Percentiles rank a stretch among this genome's conserved stretches.
Evolutionary conservation across 2,888 invertebrate genomes (phyloP).

Genomic region (Thumatha senex): DNA sequence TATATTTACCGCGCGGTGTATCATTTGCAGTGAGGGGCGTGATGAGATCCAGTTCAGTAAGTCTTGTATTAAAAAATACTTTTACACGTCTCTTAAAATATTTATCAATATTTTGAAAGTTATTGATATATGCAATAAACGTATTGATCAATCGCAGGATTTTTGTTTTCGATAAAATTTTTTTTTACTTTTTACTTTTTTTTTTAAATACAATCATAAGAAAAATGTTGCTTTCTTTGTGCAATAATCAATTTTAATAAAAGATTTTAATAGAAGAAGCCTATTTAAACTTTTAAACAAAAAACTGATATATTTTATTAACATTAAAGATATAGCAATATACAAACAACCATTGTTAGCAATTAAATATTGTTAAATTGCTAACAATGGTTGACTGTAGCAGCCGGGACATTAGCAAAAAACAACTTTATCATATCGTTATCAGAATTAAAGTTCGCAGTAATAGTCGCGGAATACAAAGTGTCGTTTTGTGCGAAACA

Average conservation of each 20-base stretch:
- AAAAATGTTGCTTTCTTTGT: no score
- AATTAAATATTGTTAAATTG: no score
- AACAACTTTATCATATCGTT: conserved; percentile 9
- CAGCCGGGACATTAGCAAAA: conserved; percentile 5
- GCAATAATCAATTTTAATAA: no score
- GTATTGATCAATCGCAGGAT: conserved; percentile 10
- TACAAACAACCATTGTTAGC: background rate
- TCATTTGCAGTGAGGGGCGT: conserved; percentile 25
- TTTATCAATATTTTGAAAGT: conserved; percentile 6
- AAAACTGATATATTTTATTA: background rate
- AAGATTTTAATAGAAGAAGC: no score
- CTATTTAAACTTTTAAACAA: no score
- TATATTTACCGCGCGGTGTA: conserved; percentile 32
- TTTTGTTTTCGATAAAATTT: conserved; percentile 7
- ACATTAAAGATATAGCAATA: background rate
- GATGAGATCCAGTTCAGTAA: conserved; percentile 28
- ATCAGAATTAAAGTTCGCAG: conserved; percentile 22
- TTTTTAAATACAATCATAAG: no score
- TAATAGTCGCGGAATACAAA: conserved; percentile 10
- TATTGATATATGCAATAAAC: conserved; percentile 8
- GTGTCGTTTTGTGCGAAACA: conserved; percentile 15
- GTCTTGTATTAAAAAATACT: conserved; percentile 14
- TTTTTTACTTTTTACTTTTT: no score
- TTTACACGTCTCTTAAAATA: conserved; percentile 13
- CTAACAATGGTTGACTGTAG: background rate